Percentiles rank a stretch among this genome's conserved stretches.
These are phyloP conservation scores for Brachymystax lenok DNA, from an alignment of 2,797 vertebrate species.

Conservation along the genomic window DNA sequence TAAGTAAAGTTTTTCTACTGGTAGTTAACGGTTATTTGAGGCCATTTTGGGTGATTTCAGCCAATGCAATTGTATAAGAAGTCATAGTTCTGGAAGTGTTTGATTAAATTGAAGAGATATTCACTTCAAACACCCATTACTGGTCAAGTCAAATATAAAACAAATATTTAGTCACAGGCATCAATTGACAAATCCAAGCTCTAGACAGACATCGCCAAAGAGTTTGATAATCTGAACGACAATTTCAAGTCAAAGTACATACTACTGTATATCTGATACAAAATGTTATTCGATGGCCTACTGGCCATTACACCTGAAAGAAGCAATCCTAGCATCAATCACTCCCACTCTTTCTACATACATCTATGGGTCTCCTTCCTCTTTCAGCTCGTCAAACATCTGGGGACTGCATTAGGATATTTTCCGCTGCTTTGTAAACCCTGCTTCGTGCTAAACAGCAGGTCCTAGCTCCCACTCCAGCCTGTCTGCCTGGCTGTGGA, in stretches of 20 bases:
- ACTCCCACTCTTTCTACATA: conserved; percentile 16
- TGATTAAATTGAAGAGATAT: too few relatives aligned
- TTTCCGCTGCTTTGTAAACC: conserved; percentile 47
- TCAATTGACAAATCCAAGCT: too few relatives aligned
- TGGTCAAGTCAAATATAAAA: too few relatives aligned
- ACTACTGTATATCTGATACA: neutral
- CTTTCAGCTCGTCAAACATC: conserved; percentile 58
- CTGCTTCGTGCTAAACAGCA: conserved; percentile 61
- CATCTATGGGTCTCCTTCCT: conserved; percentile 39
- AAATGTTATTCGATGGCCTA: neutral
- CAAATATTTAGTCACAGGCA: too few relatives aligned
- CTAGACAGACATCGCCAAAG: too few relatives aligned
- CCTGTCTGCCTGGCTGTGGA: conserved; percentile 31
- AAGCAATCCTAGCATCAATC: neutral
- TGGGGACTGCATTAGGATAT: conserved; percentile 63
- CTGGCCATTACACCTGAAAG: neutral
- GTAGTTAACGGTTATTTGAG: neutral
- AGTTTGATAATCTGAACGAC: too few relatives aligned
- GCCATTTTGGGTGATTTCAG: neutral
- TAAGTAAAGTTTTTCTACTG: neutral
- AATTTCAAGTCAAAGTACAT: neutral
- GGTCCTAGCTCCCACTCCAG: conserved; percentile 30
- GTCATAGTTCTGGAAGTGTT: too few relatives aligned
- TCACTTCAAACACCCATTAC: too few relatives aligned
- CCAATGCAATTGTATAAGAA: too few relatives aligned